Evolutionary conservation across 2,888 invertebrate genomes (phyloP).

Genomic region (Eustalomyia histrio): DNA sequence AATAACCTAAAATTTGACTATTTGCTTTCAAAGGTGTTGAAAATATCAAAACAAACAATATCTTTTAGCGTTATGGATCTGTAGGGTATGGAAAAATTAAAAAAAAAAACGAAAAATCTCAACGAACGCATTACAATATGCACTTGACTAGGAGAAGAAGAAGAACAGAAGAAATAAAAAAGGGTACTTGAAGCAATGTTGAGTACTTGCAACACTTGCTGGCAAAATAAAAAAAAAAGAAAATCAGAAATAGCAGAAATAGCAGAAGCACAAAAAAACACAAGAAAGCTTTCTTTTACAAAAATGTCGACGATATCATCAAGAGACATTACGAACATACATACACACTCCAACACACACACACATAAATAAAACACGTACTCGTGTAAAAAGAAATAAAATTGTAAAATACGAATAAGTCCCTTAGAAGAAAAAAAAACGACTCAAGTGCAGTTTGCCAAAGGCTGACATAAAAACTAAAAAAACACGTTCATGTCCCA

Average conservation of each 20-base stretch:
- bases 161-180: conserved; percentile 56
- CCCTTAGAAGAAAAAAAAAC: conserved; percentile 52
- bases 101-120: conserved; percentile 50
- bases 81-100: conserved; percentile 48
- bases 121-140: conserved; percentile 66
- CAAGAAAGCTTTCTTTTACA: conserved; percentile 53
- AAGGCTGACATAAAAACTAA: conserved; percentile 59
- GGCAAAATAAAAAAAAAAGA: conserved; percentile 35
- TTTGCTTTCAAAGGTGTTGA: not conserved
- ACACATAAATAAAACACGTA: conserved; percentile 4
- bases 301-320: conserved; percentile 57
- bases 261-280: not conserved
- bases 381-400: conserved; percentile 49
- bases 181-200: conserved; percentile 59
- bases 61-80: conserved; percentile 26
- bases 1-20: too few relatives aligned
- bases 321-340: conserved; percentile 56
- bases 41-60: conserved; percentile 42
- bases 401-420: conserved; percentile 58
- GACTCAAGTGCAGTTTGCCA: conserved; percentile 63
- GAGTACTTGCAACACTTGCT: conserved; percentile 65
- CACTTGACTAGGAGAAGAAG: conserved; percentile 65
- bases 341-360: conserved; percentile 11
- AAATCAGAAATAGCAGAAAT: not conserved
- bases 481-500: conserved; percentile 60